Conservation (phyloP, 2,888 invertebrate genomes). For the Galeruca laticollis region DNA sequence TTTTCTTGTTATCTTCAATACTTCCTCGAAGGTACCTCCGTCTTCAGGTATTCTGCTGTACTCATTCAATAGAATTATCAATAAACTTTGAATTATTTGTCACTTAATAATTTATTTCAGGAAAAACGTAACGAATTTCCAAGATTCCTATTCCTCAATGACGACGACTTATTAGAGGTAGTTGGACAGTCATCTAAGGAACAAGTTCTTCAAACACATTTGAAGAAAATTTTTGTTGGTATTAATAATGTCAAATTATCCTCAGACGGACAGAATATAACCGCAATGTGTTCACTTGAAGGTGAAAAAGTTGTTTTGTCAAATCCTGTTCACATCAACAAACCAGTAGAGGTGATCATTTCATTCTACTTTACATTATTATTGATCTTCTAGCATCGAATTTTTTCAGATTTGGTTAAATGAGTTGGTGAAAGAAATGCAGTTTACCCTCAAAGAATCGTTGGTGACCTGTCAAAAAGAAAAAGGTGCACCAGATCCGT, state of each 20-base stretch:
- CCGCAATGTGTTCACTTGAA: constrained; percentile 80
- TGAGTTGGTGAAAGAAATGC: constrained; percentile 86
- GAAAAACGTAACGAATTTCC: constrained; percentile 95
- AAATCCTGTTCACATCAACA: constrained; percentile 77
- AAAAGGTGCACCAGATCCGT: constrained; percentile 72
- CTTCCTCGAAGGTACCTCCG: too few species aligned
- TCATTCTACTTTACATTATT: not conserved
- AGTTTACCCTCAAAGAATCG: constrained; percentile 78
- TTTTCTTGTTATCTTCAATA: too few species aligned
- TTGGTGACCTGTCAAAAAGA: constrained; percentile 71
- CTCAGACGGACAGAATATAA: constrained; percentile 66
- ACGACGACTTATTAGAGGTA: constrained; percentile 96
- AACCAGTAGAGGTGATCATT: constrained; percentile 80
- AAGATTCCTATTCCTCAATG: constrained; percentile 95
- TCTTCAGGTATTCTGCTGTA: too few species aligned
- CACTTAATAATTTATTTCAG: constrained; percentile 66
- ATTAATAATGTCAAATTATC: constrained; percentile 81
- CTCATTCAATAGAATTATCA: too few species aligned
- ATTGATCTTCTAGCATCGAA: not conserved
- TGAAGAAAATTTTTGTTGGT: constrained; percentile 96
- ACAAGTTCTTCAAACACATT: constrained; percentile 90
- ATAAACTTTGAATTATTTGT: too few species aligned
- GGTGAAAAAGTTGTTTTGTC: constrained; percentile 80
- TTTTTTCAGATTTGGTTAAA: constrained; percentile 78
- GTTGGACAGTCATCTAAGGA: constrained; percentile 93